phyloP scores from a whole-genome alignment of 2,888 invertebrate genomes.

The Agrochola circellaris region DNA sequence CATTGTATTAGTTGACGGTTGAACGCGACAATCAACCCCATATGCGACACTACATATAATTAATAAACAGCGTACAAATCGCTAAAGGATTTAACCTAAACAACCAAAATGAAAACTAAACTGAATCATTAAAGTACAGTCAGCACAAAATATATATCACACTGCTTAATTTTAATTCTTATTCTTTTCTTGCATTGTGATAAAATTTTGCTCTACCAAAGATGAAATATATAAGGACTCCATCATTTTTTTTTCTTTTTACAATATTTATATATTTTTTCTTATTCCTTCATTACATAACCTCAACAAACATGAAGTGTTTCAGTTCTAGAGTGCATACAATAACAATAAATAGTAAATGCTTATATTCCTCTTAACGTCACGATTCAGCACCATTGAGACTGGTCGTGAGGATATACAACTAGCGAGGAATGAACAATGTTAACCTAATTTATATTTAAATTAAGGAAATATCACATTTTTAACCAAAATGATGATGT shows the following conservation, averaged over 20 bases:
- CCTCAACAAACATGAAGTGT: constrained; percentile 56
- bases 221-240: constrained; percentile 14
- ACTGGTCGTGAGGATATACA: constrained; percentile 55
- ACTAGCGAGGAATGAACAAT: constrained; percentile 73
- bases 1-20: neutral
- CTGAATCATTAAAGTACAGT: constrained; percentile 49
- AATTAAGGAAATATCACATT: constrained; percentile 80
- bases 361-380: constrained; percentile 69
- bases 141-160: constrained; percentile 42
- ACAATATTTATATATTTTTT: constrained; percentile 38
- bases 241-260: constrained; percentile 49
- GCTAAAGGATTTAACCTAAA: constrained; percentile 37
- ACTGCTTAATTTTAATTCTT: constrained; percentile 3
- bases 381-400: constrained; percentile 49
- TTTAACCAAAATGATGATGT: constrained; percentile 71
- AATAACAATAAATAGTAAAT: constrained; percentile 74
- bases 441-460: constrained; percentile 68
- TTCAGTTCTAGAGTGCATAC: constrained; percentile 64
- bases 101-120: constrained; percentile 31
- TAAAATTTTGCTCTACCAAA: constrained; percentile 14
- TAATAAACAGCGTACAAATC: neutral
- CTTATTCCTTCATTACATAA: constrained; percentile 44
- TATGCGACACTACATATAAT: neutral
- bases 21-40: too few relatives aligned
- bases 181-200: constrained; percentile 7